Conservation (phyloP, 2,797 vertebrate species). For the Hipposideros larvatus region DNA sequence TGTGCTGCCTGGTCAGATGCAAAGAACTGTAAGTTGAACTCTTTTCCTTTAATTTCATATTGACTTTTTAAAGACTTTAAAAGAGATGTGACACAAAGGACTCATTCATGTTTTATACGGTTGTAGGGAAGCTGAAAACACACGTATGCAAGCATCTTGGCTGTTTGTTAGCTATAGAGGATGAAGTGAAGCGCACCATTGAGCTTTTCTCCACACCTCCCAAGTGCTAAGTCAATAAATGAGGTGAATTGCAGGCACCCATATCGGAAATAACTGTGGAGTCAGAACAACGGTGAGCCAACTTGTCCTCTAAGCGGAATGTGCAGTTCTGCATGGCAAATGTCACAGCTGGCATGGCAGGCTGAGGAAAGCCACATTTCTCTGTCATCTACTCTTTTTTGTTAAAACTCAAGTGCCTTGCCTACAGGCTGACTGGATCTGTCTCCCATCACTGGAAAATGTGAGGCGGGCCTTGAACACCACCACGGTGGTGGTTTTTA, state of each 20-base stretch:
- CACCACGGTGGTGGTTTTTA: background rate
- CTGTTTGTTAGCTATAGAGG: background rate
- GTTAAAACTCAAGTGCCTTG: background rate
- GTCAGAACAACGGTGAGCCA: background rate
- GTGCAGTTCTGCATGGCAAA: background rate
- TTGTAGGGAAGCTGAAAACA: background rate
- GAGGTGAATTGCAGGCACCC: slow-evolving; percentile 27
- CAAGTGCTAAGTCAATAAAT: background rate
- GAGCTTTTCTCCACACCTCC: background rate
- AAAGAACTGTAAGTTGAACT: background rate
- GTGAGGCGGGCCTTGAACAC: background rate
- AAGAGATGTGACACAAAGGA: slow-evolving; percentile 40
- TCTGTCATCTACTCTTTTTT: background rate
- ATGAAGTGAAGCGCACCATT: background rate
- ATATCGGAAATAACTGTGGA: slow-evolving; percentile 1
- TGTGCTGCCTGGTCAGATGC: background rate
- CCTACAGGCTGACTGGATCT: background rate
- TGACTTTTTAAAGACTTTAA: slow-evolving; percentile 19
- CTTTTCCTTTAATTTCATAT: slow-evolving; percentile 51
- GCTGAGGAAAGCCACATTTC: slow-evolving; percentile 14
- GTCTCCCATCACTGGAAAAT: slow-evolving; percentile 18
- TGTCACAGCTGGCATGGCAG: background rate
- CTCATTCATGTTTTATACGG: background rate
- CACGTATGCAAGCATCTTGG: background rate
- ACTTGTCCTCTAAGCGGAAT: slow-evolving; percentile 20